Evolutionary conservation across 2,888 invertebrate species (phyloP).

Genomic region (Eristalinus sepulchralis): DNA sequence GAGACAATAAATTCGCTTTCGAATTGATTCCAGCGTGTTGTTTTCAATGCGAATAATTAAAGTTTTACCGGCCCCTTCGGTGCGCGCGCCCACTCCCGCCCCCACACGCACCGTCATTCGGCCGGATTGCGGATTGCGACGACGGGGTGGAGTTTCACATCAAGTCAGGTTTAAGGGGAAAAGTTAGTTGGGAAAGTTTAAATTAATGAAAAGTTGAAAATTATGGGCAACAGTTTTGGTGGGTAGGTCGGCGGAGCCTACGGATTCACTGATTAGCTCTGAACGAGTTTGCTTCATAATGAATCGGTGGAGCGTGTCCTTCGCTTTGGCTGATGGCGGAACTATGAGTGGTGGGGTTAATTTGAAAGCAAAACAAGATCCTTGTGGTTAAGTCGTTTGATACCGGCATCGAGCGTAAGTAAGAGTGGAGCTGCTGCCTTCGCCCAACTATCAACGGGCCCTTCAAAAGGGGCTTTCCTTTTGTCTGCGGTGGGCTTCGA

Average conservation of each 20-base stretch:
- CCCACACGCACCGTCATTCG: constrained; percentile 3
- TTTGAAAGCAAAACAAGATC: constrained; percentile 18
- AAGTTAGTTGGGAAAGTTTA: constrained; percentile 54
- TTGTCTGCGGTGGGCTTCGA: background rate
- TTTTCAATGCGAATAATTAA: constrained; percentile 66
- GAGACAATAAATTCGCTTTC: constrained; percentile 65
- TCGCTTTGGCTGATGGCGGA: constrained; percentile 10
- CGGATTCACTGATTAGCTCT: constrained; percentile 21
- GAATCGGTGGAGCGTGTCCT: constrained; percentile 25
- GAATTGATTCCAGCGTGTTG: constrained; percentile 64
- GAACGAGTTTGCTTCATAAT: constrained; percentile 14
- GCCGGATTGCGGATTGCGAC: background rate
- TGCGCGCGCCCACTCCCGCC: background rate
- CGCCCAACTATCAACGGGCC: background rate
- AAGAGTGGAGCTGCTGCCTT: background rate
- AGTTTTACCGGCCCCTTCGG: background rate
- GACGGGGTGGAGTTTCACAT: background rate
- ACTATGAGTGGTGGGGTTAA: constrained; percentile 6
- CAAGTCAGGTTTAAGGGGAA: constrained; percentile 37
- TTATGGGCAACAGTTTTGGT: constrained; percentile 50
- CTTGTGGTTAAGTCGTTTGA: constrained; percentile 16
- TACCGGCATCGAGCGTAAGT: background rate
- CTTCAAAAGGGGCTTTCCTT: background rate
- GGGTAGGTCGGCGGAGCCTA: constrained; percentile 4
- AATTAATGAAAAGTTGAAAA: constrained; percentile 57